Evolutionary conservation across 2,888 invertebrate genomes (phyloP).

Genomic region (Drosophila birchii): DNA sequence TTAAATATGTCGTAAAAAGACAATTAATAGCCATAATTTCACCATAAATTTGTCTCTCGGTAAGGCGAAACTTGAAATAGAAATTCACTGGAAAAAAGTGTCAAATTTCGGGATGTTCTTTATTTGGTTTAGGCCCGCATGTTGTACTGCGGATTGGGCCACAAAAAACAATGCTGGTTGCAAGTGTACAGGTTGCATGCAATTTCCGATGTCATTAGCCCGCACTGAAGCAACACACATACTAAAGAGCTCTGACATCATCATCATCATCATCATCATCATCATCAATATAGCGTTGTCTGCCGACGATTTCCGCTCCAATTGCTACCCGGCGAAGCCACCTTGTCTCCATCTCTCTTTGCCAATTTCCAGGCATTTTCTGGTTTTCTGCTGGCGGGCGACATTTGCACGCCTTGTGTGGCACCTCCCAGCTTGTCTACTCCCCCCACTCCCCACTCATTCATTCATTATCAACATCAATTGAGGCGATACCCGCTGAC

Average conservation of each 20-base stretch:
- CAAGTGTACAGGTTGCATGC: constrained; percentile 36
- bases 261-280: constrained; percentile 41
- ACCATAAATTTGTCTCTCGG: not conserved
- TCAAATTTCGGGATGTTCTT: constrained; percentile 8
- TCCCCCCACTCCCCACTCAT: no score
- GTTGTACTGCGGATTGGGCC: constrained; percentile 13
- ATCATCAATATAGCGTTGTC: constrained; percentile 17
- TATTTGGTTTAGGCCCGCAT: not conserved
- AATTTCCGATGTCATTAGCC: constrained; percentile 65
- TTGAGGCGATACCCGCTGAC: constrained; percentile 24
- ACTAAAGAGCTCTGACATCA: constrained; percentile 38
- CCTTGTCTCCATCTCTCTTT: constrained; percentile 3
- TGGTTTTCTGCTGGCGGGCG: constrained; percentile 36
- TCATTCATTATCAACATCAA: constrained; percentile 13
- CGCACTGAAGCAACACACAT: constrained; percentile 37
- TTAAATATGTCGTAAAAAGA: not conserved
- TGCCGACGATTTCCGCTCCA: constrained; percentile 47
- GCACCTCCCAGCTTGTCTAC: constrained; percentile 15
- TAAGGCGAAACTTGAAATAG: not conserved
- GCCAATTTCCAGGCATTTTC: constrained; percentile 6
- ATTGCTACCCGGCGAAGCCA: constrained; percentile 21
- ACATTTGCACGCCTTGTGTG: constrained; percentile 29
- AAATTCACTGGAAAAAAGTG: constrained; percentile 2
- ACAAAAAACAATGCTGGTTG: constrained; percentile 5
- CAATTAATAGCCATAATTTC: not conserved